These are phyloP conservation scores for Paraplagusia blochii DNA, from an alignment of 2,113 vertebrate species.

Conservation along the genomic window DNA sequence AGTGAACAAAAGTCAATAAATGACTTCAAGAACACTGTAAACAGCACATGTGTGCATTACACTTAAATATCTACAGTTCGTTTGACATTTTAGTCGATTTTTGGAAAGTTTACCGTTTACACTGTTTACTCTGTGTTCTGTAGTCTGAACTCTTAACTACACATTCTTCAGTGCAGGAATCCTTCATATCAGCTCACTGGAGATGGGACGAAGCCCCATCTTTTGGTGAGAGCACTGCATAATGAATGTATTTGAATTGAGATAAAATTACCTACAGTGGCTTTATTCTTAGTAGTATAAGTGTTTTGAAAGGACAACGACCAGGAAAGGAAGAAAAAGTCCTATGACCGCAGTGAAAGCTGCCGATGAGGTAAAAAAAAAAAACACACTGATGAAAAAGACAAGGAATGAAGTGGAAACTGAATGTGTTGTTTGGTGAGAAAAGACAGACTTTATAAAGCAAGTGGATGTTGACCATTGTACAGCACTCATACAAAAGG, in stretches of 20 bases:
- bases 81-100: too few relatives aligned
- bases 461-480: conserved; percentile 74
- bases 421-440: conserved; percentile 62
- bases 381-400: conserved; percentile 36
- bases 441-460: conserved; percentile 81
- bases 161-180: too few relatives aligned
- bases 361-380: conserved; percentile 6
- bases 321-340: not conserved
- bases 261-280: conserved; percentile 51
- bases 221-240: conserved; percentile 50
- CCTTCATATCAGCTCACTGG: too few relatives aligned
- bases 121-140: too few relatives aligned
- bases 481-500: conserved; percentile 86
- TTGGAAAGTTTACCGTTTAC: conserved; percentile 13
- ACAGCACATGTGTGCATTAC: too few relatives aligned
- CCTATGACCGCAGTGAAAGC: conserved; percentile 13
- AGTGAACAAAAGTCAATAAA: conserved; percentile 76
- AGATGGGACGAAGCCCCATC: too few relatives aligned
- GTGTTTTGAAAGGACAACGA: conserved; percentile 13
- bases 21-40: conserved; percentile 74
- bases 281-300: conserved; percentile 36
- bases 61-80: too few relatives aligned
- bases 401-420: conserved; percentile 56
- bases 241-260: conserved; percentile 62
- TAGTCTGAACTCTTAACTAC: not conserved